Base-by-base conservation (phyloP, 2,888 invertebrate species). In the Xanthia togata region DNA sequence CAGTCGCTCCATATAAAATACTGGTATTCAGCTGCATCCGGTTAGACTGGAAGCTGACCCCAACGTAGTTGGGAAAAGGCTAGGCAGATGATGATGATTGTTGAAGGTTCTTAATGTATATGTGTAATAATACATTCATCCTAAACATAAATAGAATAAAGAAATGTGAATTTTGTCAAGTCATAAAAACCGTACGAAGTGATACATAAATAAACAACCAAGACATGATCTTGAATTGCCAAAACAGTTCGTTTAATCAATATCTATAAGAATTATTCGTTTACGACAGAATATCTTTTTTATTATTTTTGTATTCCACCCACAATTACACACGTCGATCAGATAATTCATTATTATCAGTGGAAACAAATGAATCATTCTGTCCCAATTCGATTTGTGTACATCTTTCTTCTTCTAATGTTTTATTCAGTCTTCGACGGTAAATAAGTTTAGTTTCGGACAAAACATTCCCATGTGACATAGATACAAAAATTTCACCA, bases 371-470 rank as follows among this genome's bases (percentile, higher is more conserved):
- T 91, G 91, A 92, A 93, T 93, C 92, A 91, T 91, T 89, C 90
- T 85, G 89, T 89, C 87, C 89, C 89, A 91, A 93, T 94, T 93
- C 92, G 93, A 93, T 94, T 92, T 90, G 89, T 90, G 87, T 90
- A 91, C 91, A 91, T 92, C 89, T 91, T 92, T 91, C 92, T 93
- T 92, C 87, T 85, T 83, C 91, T 93, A 92, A 96, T 96, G 95
- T 94, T 94, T 94, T 94, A 95, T 94, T 94, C 94, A 94, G 92
- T 91, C 87, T 87, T 87, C 89, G 90, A 91, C 92, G 93, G 93
- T 95, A 96, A 96, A 96, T 95, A 96, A 95, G 95, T 95, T 94
- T 92, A 93, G 92, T 93, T 95, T 96, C 94, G 96, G 94, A 96
- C 96, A 95, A 96, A 96, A 96, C 92, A 92, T 91, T 96, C 96